Evolutionary conservation across 2,113 vertebrate genomes (phyloP).

Genomic region (Pantherophis guttatus): DNA sequence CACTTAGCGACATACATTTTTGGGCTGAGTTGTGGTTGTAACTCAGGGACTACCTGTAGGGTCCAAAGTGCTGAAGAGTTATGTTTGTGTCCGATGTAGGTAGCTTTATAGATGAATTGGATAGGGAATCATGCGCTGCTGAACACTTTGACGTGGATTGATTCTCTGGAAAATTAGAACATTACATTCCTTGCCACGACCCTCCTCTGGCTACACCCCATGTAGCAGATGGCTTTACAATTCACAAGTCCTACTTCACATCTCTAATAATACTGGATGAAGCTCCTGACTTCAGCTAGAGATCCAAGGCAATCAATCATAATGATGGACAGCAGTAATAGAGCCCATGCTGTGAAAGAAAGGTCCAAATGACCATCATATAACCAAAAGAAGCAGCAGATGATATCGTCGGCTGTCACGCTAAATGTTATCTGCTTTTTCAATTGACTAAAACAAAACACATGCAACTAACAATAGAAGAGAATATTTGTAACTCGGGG

Average conservation of each 20-base stretch:
- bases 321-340: background rate
- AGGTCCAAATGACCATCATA: background rate
- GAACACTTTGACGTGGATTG: background rate
- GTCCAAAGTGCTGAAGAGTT: no score
- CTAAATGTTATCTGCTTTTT: background rate
- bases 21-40: no score
- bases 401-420: background rate
- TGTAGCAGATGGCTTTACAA: background rate
- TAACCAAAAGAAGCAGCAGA: background rate
- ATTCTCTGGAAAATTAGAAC: background rate
- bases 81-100: no score
- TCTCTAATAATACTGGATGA: background rate
- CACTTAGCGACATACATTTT: no score
- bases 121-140: background rate
- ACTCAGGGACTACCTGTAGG: no score
- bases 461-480: background rate
- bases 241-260: background rate
- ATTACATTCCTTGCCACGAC: background rate
- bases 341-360: background rate
- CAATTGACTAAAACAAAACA: background rate
- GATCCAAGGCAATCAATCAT: background rate
- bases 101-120: background rate
- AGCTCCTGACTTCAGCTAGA: background rate
- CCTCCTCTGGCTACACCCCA: background rate
- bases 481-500: no score